Percentiles rank a stretch among this genome's conserved stretches.
phyloP scores from a whole-genome alignment of 2,113 vertebrate species.

The Cebus imitator region DNA sequence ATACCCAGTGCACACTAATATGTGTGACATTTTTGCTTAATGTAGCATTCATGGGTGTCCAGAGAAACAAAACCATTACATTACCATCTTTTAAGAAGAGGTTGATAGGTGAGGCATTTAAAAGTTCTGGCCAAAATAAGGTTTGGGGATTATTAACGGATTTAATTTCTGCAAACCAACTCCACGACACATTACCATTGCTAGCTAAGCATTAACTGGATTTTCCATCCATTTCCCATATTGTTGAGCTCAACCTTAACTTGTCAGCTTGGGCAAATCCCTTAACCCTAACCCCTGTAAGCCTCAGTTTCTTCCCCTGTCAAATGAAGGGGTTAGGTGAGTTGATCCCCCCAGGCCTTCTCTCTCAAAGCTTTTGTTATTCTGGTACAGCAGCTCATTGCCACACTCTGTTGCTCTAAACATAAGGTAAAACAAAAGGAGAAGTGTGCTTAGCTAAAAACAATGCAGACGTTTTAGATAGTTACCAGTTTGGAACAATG shows the following conservation, averaged over 20 bases:
- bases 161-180: conserved; percentile 75
- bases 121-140: conserved; percentile 75
- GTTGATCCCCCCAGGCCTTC: conserved; percentile 46
- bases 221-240: conserved; percentile 65
- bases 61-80: conserved; percentile 57
- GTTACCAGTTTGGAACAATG: background rate
- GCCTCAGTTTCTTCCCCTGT: conserved; percentile 76
- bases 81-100: conserved; percentile 59
- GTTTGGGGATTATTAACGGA: conserved; percentile 77
- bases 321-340: conserved; percentile 57
- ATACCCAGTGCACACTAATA: background rate
- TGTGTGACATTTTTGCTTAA: conserved; percentile 27
- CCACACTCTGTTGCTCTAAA: background rate
- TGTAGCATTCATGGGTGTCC: background rate
- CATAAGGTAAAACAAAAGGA: conserved; percentile 23
- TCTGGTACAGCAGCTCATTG: background rate
- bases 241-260: conserved; percentile 69
- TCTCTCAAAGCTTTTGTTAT: conserved; percentile 40
- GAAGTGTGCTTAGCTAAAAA: background rate
- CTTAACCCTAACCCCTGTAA: conserved; percentile 76
- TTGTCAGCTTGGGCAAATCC: conserved; percentile 75
- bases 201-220: conserved; percentile 76
- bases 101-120: conserved; percentile 68
- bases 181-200: conserved; percentile 68
- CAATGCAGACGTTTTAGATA: background rate